Evolutionary conservation across 2,888 invertebrate species (phyloP).

Genomic region (Phragmatobia fuliginosa): DNA sequence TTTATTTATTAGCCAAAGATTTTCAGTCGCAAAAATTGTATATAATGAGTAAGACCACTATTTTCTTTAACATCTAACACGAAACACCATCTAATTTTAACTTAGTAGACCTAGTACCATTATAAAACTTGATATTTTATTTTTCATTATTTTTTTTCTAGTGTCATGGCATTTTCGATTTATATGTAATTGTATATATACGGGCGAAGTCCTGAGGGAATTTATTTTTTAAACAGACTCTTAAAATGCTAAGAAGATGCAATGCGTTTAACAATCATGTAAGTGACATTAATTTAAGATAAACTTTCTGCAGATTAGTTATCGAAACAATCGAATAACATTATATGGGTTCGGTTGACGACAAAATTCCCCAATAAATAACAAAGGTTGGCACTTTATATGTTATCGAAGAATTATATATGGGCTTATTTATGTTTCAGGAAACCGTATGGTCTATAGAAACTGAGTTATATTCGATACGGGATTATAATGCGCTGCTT

Average conservation of each 20-base stretch:
- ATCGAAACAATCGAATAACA: slow-evolving; percentile 21
- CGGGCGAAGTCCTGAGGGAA: too few species aligned
- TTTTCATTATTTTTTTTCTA: too few species aligned
- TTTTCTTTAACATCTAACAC: too few species aligned
- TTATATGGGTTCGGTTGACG: slow-evolving; percentile 44
- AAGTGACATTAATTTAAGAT: not conserved
- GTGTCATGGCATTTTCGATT: too few species aligned
- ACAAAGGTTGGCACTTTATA: slow-evolving; percentile 59
- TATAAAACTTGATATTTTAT: too few species aligned
- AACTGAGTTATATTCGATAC: not conserved
- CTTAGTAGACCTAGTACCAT: too few species aligned
- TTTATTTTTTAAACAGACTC: too few species aligned
- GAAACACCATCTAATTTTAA: too few species aligned
- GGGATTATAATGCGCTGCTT: not conserved
- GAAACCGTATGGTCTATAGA: slow-evolving; percentile 48
- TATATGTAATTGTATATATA: too few species aligned
- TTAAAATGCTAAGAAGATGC: not conserved
- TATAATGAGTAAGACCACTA: too few species aligned
- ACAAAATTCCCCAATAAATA: slow-evolving; percentile 61
- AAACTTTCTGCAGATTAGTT: slow-evolving; percentile 7
- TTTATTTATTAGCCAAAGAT: too few species aligned
- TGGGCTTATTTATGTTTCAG: slow-evolving; percentile 57
- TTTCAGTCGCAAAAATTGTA: too few species aligned
- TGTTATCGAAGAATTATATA: slow-evolving; percentile 56
- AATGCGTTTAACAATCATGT: slow-evolving; percentile 1